Evolutionary conservation across 1,140 invertebrate genomes (phyloP).

Genomic region (Nephotettix cincticeps): DNA sequence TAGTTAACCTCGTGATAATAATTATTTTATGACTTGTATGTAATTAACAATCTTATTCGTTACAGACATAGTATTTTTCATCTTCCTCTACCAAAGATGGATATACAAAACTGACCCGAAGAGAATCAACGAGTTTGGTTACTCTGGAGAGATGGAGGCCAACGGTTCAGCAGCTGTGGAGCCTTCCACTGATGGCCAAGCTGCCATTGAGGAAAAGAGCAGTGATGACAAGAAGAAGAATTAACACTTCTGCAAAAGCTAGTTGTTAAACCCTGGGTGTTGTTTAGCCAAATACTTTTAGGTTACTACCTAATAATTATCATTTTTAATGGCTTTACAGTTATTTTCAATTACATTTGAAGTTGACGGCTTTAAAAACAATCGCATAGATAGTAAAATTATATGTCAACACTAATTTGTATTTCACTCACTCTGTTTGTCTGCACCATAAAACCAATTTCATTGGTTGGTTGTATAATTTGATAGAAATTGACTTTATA

Average conservation of each 20-base stretch:
- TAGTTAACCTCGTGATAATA: too few species aligned
- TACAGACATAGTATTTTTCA: constrained; percentile 96
- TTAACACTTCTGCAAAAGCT: constrained; percentile 12
- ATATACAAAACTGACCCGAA: constrained; percentile 95
- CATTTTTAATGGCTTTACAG: too few species aligned
- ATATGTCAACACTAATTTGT: too few species aligned
- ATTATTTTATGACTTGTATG: too few species aligned
- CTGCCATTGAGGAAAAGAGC: constrained; percentile 7
- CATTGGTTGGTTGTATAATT: too few species aligned
- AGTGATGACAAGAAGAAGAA: constrained; percentile 23
- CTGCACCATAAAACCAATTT: too few species aligned
- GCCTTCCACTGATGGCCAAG: background rate
- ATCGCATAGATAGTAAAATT: too few species aligned
- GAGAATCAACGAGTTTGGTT: constrained; percentile 96
- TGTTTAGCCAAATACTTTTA: background rate
- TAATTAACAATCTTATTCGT: too few species aligned
- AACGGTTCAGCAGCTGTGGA: background rate
- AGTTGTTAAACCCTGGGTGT: constrained; percentile 5
- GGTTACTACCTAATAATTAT: background rate
- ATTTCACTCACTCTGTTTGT: too few species aligned
- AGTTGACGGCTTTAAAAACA: too few species aligned
- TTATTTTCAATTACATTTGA: too few species aligned
- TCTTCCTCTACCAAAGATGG: constrained; percentile 98
- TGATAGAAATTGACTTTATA: too few species aligned
- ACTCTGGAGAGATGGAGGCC: constrained; percentile 54